A percentile compares a stretch with the other conserved stretches of the same genome.
phyloP scores from a whole-genome alignment of 2,113 vertebrate species.

The Cebus imitator region DNA sequence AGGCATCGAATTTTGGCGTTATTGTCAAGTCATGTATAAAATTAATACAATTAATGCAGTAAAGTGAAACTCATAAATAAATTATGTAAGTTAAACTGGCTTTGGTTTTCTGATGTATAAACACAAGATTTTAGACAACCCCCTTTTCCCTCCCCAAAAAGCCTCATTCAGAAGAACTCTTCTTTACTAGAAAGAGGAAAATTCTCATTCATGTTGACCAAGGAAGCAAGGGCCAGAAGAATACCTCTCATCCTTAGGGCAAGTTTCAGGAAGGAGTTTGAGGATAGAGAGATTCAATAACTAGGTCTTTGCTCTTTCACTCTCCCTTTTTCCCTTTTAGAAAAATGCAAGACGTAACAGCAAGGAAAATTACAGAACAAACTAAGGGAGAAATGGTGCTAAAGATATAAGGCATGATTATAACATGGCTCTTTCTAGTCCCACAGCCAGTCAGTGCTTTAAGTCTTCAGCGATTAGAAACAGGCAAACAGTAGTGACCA shows the following conservation, averaged over 20 bases:
- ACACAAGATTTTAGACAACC: not conserved
- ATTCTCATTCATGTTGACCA: not conserved
- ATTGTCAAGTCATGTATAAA: not conserved
- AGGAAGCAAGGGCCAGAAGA: not conserved
- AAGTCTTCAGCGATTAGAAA: not conserved
- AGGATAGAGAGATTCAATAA: not conserved
- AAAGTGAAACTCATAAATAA: not conserved
- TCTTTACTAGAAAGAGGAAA: not conserved
- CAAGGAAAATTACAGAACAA: not conserved
- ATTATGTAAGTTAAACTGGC: not conserved
- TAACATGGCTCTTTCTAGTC: too few species aligned
- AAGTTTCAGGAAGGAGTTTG: not conserved
- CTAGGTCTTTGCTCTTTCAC: not conserved
- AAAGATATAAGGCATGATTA: not conserved
- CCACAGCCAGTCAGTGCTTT: not conserved
- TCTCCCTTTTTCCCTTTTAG: not conserved
- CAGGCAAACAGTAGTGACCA: too few species aligned
- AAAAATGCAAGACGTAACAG: not conserved
- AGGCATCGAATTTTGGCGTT: not conserved
- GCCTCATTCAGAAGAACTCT: not conserved
- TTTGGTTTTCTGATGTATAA: not conserved
- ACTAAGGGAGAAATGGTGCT: rapidly evolving
- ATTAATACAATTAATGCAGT: not conserved
- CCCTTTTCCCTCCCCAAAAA: not conserved
- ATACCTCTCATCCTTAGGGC: not conserved